Evolutionary conservation across 2,797 vertebrate genomes (phyloP).

Genomic region (Acrocephalus scirpaceus): DNA sequence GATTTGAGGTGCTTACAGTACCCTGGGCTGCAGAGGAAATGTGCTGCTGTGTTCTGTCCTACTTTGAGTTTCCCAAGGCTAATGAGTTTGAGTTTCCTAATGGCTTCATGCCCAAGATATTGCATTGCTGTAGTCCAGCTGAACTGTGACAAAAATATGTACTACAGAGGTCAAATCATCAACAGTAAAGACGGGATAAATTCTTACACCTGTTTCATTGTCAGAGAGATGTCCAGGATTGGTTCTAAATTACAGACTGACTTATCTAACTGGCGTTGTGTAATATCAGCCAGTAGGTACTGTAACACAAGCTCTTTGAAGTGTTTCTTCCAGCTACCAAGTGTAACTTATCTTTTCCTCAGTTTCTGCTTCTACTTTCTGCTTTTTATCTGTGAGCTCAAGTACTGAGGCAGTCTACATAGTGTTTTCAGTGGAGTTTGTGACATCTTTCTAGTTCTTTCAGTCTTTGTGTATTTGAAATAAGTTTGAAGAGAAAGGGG

Average conservation of each 20-base stretch:
- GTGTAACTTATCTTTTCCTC: neutral
- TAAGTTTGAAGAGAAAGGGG: neutral
- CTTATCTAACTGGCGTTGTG: neutral
- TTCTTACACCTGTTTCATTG: neutral
- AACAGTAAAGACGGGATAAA: neutral
- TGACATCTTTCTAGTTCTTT: neutral
- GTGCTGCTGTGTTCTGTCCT: neutral
- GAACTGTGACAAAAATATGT: neutral
- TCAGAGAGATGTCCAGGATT: neutral
- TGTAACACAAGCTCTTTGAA: neutral
- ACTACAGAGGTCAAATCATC: neutral
- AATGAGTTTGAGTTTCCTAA: too few species aligned
- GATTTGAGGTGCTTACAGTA: neutral
- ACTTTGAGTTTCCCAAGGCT: constrained; percentile 23
- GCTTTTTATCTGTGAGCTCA: constrained; percentile 2
- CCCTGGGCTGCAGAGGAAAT: neutral
- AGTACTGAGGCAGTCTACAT: neutral
- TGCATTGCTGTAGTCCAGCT: neutral
- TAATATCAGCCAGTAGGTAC: neutral
- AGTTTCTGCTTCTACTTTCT: neutral
- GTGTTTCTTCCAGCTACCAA: neutral
- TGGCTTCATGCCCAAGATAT: neutral
- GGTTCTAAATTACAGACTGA: neutral
- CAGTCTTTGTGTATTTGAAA: neutral
- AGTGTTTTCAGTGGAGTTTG: neutral